Percentiles rank a stretch among this genome's conserved stretches.
phyloP scores from a whole-genome alignment of 2,113 vertebrate species.

The Salvelinus fontinalis region DNA sequence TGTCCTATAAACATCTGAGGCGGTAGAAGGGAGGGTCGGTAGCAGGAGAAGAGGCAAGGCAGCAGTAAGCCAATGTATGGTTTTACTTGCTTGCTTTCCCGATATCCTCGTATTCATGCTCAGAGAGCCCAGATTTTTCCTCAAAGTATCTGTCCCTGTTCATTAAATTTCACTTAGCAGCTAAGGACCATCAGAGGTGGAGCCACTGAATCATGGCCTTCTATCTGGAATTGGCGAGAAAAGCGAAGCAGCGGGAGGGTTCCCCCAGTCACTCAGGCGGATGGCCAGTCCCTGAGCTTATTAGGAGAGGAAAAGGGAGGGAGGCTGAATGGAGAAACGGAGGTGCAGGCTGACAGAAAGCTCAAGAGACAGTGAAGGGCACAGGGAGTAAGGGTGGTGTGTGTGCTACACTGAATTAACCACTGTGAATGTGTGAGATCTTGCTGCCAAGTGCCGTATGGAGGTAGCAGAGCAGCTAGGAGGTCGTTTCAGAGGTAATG shows the following conservation, averaged over 20 bases:
- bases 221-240: slow-evolving; percentile 23
- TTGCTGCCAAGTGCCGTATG: background rate
- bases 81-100: background rate
- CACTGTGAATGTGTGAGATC: slow-evolving; percentile 15
- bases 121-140: slow-evolving; percentile 24
- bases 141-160: slow-evolving; percentile 30
- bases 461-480: slow-evolving; percentile 20
- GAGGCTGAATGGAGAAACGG: slow-evolving; percentile 14
- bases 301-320: slow-evolving; percentile 31
- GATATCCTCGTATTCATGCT: background rate
- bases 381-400: background rate
- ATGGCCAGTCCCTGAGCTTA: slow-evolving; percentile 33
- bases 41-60: background rate
- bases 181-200: slow-evolving; percentile 19
- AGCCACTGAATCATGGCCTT: slow-evolving; percentile 13
- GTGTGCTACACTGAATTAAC: slow-evolving; percentile 7
- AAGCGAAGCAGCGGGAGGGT: slow-evolving; percentile 11
- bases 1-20: background rate
- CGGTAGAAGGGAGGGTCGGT: background rate
- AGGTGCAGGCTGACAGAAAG: slow-evolving; percentile 24
- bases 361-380: slow-evolving; percentile 24
- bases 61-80: background rate
- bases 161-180: slow-evolving; percentile 50
- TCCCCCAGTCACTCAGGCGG: slow-evolving; percentile 20
- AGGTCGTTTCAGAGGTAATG: slow-evolving; percentile 3